Conservation (phyloP, 2,888 invertebrate species). For the Xestia sexstrigata region DNA sequence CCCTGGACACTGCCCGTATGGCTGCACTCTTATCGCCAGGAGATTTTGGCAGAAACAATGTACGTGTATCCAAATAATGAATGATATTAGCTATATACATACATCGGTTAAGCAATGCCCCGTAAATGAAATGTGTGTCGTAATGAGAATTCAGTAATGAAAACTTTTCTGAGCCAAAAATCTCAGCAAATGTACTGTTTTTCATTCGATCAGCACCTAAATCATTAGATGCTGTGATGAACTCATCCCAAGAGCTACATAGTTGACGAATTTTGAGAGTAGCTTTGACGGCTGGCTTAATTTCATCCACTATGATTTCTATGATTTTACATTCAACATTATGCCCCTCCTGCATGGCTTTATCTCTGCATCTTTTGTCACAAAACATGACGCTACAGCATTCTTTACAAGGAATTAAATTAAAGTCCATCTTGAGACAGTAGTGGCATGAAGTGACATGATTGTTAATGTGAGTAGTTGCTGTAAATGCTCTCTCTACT, state of each 20-base stretch:
- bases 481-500: conserved; percentile 36
- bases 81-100: conserved; percentile 34
- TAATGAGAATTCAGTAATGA: conserved; percentile 43
- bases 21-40: conserved; percentile 32
- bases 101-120: conserved; percentile 28
- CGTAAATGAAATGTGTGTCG: conserved; percentile 43
- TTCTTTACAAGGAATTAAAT: conserved; percentile 47
- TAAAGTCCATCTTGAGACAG: conserved; percentile 39
- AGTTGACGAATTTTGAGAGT: conserved; percentile 46
- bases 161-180: conserved; percentile 44
- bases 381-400: conserved; percentile 41
- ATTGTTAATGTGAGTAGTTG: conserved; percentile 10
- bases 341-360: conserved; percentile 42
- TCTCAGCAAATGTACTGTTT: conserved; percentile 30
- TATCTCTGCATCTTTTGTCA: conserved; percentile 38
- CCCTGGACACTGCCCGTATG: conserved; percentile 37
- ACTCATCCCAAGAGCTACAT: conserved; percentile 53
- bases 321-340: conserved; percentile 47
- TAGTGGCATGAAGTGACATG: conserved; percentile 23
- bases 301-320: not conserved
- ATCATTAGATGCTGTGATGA: conserved; percentile 42
- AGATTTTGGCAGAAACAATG: conserved; percentile 38
- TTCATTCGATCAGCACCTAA: conserved; percentile 37
- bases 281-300: conserved; percentile 24
- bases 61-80: conserved; percentile 35